phyloP scores from a whole-genome alignment of 2,888 invertebrate species.

The Mechanitis mazaeus region DNA sequence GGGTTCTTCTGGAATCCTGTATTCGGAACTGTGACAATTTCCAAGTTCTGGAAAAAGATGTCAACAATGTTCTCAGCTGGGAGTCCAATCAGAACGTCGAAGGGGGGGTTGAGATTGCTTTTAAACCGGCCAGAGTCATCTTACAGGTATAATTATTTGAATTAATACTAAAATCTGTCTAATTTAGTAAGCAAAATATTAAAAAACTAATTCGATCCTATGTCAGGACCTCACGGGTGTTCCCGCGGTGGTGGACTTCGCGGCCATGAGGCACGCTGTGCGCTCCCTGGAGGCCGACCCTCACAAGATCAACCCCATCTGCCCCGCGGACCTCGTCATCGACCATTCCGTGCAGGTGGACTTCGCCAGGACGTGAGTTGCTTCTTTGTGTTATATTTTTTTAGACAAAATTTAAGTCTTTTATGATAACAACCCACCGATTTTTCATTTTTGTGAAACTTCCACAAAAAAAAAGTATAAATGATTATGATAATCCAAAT shows the following conservation, averaged over 20 bases:
- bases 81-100: conserved; percentile 81
- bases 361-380: conserved; percentile 82
- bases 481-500: too few species aligned
- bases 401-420: too few species aligned
- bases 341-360: conserved; percentile 99
- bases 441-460: too few species aligned
- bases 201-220: not conserved
- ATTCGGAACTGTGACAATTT: conserved; percentile 98
- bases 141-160: conserved; percentile 81
- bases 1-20: conserved; percentile 95
- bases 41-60: conserved; percentile 90
- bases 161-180: too few species aligned
- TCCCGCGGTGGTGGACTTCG: conserved; percentile 98
- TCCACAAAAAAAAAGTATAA: too few species aligned
- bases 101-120: conserved; percentile 92
- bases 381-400: not conserved
- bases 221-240: conserved; percentile 81
- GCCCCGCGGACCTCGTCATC: conserved; percentile 97
- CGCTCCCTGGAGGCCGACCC: conserved; percentile 90
- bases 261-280: conserved; percentile 98
- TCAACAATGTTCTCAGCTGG: conserved; percentile 93
- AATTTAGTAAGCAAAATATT: too few species aligned
- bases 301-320: conserved; percentile 95
- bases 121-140: conserved; percentile 96
- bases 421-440: too few species aligned